Evolutionary conservation across 2,797 vertebrate genomes (phyloP), one percentile per base, ranked within the genome.

Genomic region (Gallinago nigripennis): DNA sequence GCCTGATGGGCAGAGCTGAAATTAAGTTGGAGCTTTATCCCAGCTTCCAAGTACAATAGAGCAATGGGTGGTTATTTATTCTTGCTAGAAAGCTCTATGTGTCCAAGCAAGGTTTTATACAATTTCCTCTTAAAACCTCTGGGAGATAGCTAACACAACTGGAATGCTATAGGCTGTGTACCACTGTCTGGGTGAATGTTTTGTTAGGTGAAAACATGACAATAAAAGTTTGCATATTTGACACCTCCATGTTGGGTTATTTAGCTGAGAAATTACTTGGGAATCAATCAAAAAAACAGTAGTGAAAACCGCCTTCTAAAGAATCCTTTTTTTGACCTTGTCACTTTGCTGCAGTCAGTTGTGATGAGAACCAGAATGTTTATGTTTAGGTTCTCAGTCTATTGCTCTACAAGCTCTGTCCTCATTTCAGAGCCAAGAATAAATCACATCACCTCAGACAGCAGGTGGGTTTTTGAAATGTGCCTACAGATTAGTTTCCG

Each of bases 331-430:
- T 60, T 13, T 77, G 63, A 35, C 50, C 35, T 27, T 76, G 64
- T 75, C 45, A 24, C 1, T 0, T 64, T 54, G 27, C 81, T 72
- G 48, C 41, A 66, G 1, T n/a, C 0, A 1, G 9, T 18, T 41
- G 45, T 43, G 90, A 83, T 68, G 51, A 45, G 50, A 82, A 54
- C 28, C 87, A 86, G 50, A 83, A 43, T 19, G 66, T 88, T 96
- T 25, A 10, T 3, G 27, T 83, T 83, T 45, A 81, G 50, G 23
- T 65, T 46, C 69, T 78, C 65, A 27, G 45, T 10, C 43, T 60
- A 2, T n/a, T 71, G 46, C 24, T 87, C 46, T 28, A 21, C 50
- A 60, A 58, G 48, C 56, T 61, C 37, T 72, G 79, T 68, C 68
- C 56, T 87, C 8, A 1, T 56, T 71, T 68, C 5, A 5, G 76